These are phyloP conservation scores for Hirtodrosophila cameraria DNA, from an alignment of 2,888 invertebrate species.

Conservation along the genomic window DNA sequence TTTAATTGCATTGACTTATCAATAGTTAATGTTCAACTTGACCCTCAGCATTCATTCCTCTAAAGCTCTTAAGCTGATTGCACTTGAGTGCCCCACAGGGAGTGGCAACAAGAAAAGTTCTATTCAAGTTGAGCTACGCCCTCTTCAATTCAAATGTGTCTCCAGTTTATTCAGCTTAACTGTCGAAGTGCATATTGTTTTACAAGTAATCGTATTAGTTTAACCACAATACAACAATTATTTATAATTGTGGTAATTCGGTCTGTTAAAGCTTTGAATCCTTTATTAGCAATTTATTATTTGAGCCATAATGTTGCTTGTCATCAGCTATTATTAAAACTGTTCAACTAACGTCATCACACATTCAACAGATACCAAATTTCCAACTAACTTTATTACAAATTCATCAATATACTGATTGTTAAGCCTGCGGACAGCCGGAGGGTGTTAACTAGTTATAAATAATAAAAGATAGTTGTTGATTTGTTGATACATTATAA, in stretches of 20 bases:
- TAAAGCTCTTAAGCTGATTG: conserved; percentile 27
- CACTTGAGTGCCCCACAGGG: conserved; percentile 2
- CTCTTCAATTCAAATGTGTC: neutral
- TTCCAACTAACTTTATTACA: too few species aligned
- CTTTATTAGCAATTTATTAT: neutral
- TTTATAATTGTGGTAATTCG: conserved; percentile 39
- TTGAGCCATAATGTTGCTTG: conserved; percentile 4
- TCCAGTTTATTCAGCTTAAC: neutral
- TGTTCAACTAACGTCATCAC: conserved; percentile 33
- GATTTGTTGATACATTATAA: too few species aligned
- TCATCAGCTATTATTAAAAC: conserved; percentile 21
- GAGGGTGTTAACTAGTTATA: too few species aligned
- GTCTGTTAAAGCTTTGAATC: neutral
- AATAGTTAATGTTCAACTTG: neutral
- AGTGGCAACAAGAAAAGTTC: conserved; percentile 1
- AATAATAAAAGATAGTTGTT: too few species aligned
- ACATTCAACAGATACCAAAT: conserved; percentile 20
- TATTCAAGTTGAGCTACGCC: neutral
- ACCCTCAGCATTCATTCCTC: neutral
- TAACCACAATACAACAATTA: neutral
- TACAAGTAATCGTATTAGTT: neutral
- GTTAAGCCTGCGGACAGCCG: too few species aligned
- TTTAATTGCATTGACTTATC: conserved; percentile 20
- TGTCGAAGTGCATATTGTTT: conserved; percentile 1
- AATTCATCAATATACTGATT: too few species aligned